Percentiles rank a stretch among this genome's conserved stretches.
Evolutionary conservation across 2,113 vertebrate species (phyloP).

Genomic region (Ailuropoda melanoleuca): DNA sequence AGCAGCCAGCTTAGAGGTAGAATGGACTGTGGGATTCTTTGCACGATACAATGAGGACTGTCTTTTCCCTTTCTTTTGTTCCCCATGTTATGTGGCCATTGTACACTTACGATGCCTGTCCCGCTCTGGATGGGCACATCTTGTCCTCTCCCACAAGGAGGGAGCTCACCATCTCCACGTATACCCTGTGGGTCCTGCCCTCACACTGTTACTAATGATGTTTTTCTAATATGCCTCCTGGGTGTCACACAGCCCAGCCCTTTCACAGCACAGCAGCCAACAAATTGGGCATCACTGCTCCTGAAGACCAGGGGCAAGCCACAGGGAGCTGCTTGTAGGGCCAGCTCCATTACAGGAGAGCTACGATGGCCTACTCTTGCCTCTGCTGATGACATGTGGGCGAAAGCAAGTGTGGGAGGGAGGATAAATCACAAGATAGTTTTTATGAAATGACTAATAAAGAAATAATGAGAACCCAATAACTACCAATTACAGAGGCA

Average conservation of each 20-base stretch:
- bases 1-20: no score
- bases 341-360: not conserved
- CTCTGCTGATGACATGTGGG: conserved; percentile 36
- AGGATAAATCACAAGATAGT: conserved; percentile 2
- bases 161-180: not conserved
- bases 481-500: conserved; percentile 56
- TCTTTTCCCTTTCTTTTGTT: not conserved
- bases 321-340: not conserved
- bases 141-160: not conserved
- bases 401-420: not conserved
- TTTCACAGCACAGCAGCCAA: conserved; percentile 23
- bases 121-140: not conserved
- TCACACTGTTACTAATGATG: not conserved
- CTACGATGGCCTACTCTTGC: not conserved
- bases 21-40: not conserved
- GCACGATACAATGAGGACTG: not conserved
- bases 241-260: not conserved
- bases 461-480: conserved; percentile 66
- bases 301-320: conserved; percentile 34
- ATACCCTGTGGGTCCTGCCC: not conserved
- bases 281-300: not conserved
- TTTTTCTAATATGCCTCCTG: not conserved
- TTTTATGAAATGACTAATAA: conserved; percentile 66
- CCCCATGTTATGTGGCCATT: rapidly evolving
- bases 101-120: rapidly evolving